Evolutionary conservation across 1,140 invertebrate genomes (phyloP).

Genomic region (Triops cancriformis): DNA sequence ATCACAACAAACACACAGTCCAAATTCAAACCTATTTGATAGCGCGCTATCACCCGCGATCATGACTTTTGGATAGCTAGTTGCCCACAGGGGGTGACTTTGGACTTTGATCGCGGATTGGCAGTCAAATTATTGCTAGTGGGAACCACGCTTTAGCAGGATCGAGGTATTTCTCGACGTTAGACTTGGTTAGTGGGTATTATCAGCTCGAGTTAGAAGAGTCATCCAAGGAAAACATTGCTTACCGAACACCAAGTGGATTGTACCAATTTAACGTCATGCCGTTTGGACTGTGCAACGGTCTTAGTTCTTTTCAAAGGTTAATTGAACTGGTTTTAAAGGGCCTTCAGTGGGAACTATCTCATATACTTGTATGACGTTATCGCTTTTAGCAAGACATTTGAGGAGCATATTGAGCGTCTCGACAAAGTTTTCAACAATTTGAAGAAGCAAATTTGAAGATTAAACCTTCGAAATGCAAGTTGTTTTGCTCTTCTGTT

Average conservation of each 20-base stretch:
- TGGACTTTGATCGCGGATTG: no score
- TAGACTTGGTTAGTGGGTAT: conserved; percentile 35
- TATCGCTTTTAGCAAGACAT: not conserved
- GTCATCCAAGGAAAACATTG: conserved; percentile 38
- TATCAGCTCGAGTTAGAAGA: conserved; percentile 40
- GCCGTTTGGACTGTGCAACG: no score
- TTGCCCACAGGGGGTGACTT: no score
- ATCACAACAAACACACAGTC: no score
- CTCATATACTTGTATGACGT: conserved; percentile 22
- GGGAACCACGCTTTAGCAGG: conserved; percentile 33
- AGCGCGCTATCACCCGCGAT: no score
- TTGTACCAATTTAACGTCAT: no score
- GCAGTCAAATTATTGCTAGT: no score
- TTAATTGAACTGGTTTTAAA: conserved; percentile 29
- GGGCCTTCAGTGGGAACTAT: conserved; percentile 27
- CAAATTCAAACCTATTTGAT: no score
- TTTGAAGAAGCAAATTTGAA: not conserved
- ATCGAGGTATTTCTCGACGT: conserved; percentile 32
- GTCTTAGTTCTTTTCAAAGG: conserved; percentile 30
- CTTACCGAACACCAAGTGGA: conserved; percentile 37
- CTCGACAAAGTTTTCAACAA: not conserved
- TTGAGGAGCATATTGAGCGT: not conserved
- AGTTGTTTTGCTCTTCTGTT: conserved; percentile 34
- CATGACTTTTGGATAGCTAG: no score
- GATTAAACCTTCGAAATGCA: conserved; percentile 35